These are phyloP conservation scores for Podarcis lilfordi DNA, from an alignment of 2,797 vertebrate genomes.

Conservation along the genomic window DNA sequence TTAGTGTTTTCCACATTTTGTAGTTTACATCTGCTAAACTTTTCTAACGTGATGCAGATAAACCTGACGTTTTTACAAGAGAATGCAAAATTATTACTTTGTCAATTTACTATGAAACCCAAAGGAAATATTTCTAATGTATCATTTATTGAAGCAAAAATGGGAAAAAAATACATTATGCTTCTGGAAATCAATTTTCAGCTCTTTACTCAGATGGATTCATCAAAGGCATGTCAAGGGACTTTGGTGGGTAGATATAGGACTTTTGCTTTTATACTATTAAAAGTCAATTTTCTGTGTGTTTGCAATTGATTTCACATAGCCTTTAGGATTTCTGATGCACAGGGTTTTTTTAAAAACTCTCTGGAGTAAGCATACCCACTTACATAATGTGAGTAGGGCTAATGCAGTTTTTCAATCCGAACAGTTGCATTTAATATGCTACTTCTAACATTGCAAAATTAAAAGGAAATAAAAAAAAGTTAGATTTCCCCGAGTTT, in stretches of 20 bases:
- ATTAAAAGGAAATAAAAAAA: conserved; percentile 34
- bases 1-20: conserved; percentile 54
- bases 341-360: conserved; percentile 30
- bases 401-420: conserved; percentile 44
- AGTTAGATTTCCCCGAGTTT: background rate
- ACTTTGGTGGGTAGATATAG: conserved; percentile 47
- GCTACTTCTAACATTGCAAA: background rate
- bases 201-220: conserved; percentile 64
- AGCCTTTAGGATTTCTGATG: conserved; percentile 56
- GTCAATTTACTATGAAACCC: conserved; percentile 72
- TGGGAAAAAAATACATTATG: conserved; percentile 27
- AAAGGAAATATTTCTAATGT: conserved; percentile 74
- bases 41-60: conserved; percentile 66
- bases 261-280: conserved; percentile 58
- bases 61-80: conserved; percentile 65
- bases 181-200: conserved; percentile 72
- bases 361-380: conserved; percentile 41
- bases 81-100: conserved; percentile 70
- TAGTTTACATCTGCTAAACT: conserved; percentile 58
- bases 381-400: conserved; percentile 57
- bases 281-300: conserved; percentile 61
- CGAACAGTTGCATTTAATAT: conserved; percentile 7
- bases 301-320: conserved; percentile 52
- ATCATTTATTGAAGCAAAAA: conserved; percentile 71
- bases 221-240: conserved; percentile 70